Base-by-base conservation (phyloP, 2,888 invertebrate genomes). In the Pycnomerus fuliginosus region DNA sequence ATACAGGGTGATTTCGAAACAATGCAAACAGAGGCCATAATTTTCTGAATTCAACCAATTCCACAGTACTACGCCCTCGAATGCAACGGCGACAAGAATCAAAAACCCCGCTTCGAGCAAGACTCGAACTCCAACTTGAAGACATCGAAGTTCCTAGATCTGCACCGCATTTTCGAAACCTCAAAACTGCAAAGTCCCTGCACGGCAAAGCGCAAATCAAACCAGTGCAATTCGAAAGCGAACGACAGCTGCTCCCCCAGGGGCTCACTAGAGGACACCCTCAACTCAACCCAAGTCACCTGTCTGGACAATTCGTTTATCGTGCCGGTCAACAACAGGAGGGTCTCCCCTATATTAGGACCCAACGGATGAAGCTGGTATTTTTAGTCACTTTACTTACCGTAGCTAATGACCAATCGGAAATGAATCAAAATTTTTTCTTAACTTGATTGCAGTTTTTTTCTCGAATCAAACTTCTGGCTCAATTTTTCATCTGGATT, bases 291-390 rank as follows among this genome's bases (percentile, higher is more conserved):
- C 10, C 25, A 25, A 10, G 5, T 25, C 5, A 25, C 25, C 25
- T 25, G 34, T 30, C 37, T 44, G 23, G 37, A 39, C 16, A 15
- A 31, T 16, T 14, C 31, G n/a, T 16, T 15, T 3, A 2, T 14
- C 16, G 13, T 33, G 2, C 48, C 49, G 32, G 50, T 57, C 3
- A 52, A 53, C 27, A 48, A 55, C 23, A 55, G 54, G 17, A 50
- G 65, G 48, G 52, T 64, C 36, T 63, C 67, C 4, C 66, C 66
- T 3, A 35, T 67, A 29, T 49, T 70, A 38, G 71, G 67, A 16
- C 69, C 71, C 12, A 71, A 71, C 52, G 71, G 70, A 52, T 71
- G 67, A 70, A 27, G 11, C 16, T 12, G 33, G n/a, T n/a, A n/a
- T n/a, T 23, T n/a, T 23, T 23, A 23, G 11, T 10, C n/a, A 16